Evolutionary conservation across 2,797 vertebrate species (phyloP).

Genomic region (Ibycter americanus): DNA sequence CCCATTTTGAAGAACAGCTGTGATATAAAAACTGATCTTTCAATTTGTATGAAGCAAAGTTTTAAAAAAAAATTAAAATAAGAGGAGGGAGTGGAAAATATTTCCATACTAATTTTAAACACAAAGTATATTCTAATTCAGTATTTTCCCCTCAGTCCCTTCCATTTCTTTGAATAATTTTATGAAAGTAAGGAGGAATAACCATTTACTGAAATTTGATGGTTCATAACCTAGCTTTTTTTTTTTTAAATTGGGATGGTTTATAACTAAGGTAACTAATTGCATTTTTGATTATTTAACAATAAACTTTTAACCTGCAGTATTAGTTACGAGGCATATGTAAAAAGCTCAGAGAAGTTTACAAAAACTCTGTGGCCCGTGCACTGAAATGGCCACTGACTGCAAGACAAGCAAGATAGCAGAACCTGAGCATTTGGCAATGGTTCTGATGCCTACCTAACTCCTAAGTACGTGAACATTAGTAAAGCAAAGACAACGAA

Average conservation of each 20-base stretch:
- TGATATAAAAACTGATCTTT: neutral
- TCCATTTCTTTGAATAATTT: neutral
- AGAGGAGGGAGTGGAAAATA: neutral
- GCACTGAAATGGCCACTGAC: neutral
- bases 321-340: neutral
- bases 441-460: neutral
- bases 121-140: neutral
- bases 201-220: neutral
- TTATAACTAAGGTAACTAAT: neutral
- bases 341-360: neutral
- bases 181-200: neutral
- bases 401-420: neutral
- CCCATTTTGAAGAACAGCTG: neutral
- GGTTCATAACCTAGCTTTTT: neutral
- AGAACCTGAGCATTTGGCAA: neutral
- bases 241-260: neutral
- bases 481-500: neutral
- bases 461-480: neutral
- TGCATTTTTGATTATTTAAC: neutral
- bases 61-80: neutral
- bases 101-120: neutral
- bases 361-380: neutral
- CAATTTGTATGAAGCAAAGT: neutral
- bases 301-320: neutral
- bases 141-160: neutral